Conservation (phyloP, 1,140 invertebrate genomes). For the Mylabris phalerata region DNA sequence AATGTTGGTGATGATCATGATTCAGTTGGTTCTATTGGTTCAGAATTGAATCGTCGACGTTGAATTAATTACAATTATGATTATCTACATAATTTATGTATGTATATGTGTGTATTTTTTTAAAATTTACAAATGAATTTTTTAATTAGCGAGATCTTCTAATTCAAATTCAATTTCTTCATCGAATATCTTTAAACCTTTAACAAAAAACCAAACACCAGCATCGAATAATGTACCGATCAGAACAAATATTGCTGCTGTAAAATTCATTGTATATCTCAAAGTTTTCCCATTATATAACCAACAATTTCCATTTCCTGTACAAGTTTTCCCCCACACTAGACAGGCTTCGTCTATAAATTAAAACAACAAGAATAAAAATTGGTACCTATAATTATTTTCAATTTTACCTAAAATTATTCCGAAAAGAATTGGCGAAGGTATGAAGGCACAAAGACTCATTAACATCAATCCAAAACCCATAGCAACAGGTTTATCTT, state of each 20-base stretch:
- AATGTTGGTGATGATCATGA: constrained; percentile 28
- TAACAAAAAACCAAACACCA: constrained; percentile 62
- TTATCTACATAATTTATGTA: too few relatives aligned
- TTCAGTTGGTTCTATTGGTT: not conserved
- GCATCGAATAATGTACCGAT: constrained; percentile 59
- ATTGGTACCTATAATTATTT: constrained; percentile 9
- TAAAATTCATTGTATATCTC: constrained; percentile 60
- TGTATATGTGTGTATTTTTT: too few relatives aligned
- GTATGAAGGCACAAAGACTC: constrained; percentile 63
- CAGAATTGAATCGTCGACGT: constrained; percentile 1
- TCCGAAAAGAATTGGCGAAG: constrained; percentile 66
- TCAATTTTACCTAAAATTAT: constrained; percentile 55
- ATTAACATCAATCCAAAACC: constrained; percentile 59
- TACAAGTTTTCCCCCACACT: constrained; percentile 68
- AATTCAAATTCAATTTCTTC: constrained; percentile 51
- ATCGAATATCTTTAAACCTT: constrained; percentile 64
- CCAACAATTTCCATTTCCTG: constrained; percentile 67
- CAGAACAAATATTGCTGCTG: constrained; percentile 55
- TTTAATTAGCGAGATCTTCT: constrained; percentile 19
- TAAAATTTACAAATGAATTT: not conserved
- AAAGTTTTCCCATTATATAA: constrained; percentile 59
- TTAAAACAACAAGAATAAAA: constrained; percentile 16
- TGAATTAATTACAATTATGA: not conserved
- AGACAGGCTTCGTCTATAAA: constrained; percentile 57
- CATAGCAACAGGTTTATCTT: constrained; percentile 65